Evolutionary conservation across 1,140 invertebrate species (phyloP).

Genomic region (Drosophila saltans): DNA sequence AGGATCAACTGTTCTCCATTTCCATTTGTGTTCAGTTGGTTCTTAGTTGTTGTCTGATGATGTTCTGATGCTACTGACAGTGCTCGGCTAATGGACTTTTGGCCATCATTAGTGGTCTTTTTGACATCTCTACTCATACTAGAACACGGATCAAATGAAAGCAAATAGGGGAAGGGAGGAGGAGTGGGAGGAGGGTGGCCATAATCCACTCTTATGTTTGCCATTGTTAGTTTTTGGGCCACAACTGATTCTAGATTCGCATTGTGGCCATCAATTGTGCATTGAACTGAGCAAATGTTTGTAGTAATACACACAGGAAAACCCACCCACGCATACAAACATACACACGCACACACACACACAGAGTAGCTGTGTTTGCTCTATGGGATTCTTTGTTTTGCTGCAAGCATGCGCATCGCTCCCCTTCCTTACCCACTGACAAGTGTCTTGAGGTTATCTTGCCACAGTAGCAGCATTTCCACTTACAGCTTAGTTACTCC

Average conservation of each 20-base stretch:
- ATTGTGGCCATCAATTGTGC: conserved; percentile 65
- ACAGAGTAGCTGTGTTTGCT: neutral
- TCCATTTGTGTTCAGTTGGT: neutral
- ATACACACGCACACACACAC: conserved; percentile 6
- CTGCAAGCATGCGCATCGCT: conserved; percentile 42
- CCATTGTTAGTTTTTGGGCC: conserved; percentile 30
- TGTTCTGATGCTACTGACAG: neutral
- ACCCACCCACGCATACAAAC: neutral
- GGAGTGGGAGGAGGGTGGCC: conserved; percentile 3
- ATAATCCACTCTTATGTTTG: conserved; percentile 53
- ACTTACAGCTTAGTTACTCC: conserved; percentile 32
- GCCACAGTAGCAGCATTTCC: conserved; percentile 19
- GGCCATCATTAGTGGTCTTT: conserved; percentile 27
- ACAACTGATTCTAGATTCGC: conserved; percentile 37
- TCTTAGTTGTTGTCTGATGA: conserved; percentile 11
- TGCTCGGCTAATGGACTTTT: conserved; percentile 19
- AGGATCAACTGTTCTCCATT: neutral
- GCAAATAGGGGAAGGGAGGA: no score
- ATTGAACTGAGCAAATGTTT: conserved; percentile 73
- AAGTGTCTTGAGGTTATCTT: conserved; percentile 32
- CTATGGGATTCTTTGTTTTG: conserved; percentile 35
- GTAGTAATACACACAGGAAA: conserved; percentile 29
- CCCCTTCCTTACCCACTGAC: neutral
- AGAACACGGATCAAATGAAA: no score
- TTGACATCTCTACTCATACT: conserved; percentile 2